phyloP scores from a whole-genome alignment of 2,113 vertebrate genomes.

The Cygnus atratus region DNA sequence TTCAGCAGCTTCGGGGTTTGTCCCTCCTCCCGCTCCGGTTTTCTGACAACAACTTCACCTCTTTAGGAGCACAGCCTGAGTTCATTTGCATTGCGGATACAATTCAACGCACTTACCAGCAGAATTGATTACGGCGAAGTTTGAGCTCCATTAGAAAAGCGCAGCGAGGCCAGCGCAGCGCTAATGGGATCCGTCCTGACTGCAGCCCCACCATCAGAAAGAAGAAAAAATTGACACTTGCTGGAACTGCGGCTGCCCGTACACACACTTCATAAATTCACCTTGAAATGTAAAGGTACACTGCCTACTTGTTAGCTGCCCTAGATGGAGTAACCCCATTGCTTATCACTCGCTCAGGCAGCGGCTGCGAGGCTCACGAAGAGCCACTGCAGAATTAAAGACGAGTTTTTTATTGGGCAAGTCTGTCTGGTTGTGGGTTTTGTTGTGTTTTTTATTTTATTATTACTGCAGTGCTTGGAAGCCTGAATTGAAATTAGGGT shows the following conservation, averaged over 20 bases:
- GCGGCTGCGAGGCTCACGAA: neutral
- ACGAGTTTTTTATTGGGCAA: neutral
- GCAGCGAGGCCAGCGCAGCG: neutral
- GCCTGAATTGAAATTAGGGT: neutral
- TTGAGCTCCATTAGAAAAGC: too few species aligned
- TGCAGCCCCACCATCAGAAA: too few species aligned
- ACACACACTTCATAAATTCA: accelerated
- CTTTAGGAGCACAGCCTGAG: accelerated
- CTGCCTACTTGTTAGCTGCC: too few species aligned
- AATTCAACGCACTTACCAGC: neutral
- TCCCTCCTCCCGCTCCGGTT: neutral
- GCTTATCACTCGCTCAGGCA: neutral
- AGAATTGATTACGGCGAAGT: neutral
- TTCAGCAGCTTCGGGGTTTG: neutral
- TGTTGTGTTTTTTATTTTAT: neutral
- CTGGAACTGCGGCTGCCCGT: accelerated
- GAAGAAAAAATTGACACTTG: neutral
- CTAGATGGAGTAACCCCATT: accelerated
- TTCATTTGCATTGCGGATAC: neutral
- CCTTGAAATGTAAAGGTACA: accelerated
- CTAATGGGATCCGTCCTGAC: neutral
- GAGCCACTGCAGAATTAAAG: neutral
- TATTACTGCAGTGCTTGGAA: neutral
- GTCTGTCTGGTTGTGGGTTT: neutral
- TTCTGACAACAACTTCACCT: neutral